These are phyloP conservation scores for Pterocles burchelli DNA, from an alignment of 2,113 vertebrate genomes.

Conservation along the genomic window DNA sequence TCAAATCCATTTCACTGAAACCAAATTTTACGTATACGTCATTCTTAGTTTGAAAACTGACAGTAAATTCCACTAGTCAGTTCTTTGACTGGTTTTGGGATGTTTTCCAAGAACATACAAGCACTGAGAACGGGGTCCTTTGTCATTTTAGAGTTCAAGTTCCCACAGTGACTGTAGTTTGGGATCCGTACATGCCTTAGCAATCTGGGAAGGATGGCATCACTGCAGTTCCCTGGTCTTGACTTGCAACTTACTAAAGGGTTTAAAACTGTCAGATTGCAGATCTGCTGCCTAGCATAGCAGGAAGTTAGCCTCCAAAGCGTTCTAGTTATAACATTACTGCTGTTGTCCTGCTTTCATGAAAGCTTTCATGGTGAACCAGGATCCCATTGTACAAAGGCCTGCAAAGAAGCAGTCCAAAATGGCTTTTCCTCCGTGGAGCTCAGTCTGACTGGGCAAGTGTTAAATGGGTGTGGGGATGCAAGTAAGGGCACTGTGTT, in stretches of 20 bases:
- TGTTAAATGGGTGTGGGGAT: not conserved
- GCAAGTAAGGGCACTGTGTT: not conserved
- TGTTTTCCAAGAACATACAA: not conserved
- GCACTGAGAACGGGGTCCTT: not conserved
- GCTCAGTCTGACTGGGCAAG: not conserved
- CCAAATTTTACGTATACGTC: not conserved
- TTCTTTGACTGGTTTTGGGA: not conserved
- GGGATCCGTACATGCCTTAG: not conserved
- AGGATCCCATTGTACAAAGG: not conserved
- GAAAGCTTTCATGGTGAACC: not conserved
- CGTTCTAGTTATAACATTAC: rapidly evolving
- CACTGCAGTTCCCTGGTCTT: not conserved
- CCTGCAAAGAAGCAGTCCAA: not conserved
- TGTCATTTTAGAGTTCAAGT: not conserved
- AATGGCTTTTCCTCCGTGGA: not conserved
- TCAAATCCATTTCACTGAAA: not conserved
- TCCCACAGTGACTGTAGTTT: not conserved
- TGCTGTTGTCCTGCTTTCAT: not conserved
- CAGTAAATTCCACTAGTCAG: not conserved
- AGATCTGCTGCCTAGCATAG: not conserved
- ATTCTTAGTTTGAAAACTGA: not conserved
- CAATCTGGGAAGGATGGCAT: not conserved
- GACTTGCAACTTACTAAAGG: not conserved
- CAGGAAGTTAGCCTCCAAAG: not conserved
- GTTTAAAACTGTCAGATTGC: not conserved